Percentiles rank a stretch among this genome's conserved stretches.
phyloP scores from a whole-genome alignment of 2,797 vertebrate genomes.

The Sciaenops ocellatus region DNA sequence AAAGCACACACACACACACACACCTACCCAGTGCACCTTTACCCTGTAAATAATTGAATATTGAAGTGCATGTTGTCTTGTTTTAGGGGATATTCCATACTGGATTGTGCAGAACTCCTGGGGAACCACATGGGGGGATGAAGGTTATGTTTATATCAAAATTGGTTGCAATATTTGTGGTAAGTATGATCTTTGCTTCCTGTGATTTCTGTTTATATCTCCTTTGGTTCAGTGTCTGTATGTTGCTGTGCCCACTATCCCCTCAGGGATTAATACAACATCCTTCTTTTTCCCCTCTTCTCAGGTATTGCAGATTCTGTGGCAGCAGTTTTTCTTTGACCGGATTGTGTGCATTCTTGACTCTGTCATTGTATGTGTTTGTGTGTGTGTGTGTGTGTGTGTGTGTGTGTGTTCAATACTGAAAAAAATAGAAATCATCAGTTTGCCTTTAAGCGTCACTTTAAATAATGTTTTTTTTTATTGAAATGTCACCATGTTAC shows the following conservation, averaged over 20 bases:
- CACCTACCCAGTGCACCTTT: conserved; percentile 12
- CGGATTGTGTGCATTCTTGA: not conserved
- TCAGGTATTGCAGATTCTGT: conserved; percentile 92
- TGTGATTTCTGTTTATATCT: conserved; percentile 24
- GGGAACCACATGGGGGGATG: conserved; percentile 90
- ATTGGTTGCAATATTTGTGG: conserved; percentile 91
- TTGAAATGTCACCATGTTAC: conserved; percentile 49
- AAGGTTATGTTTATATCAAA: conserved; percentile 91
- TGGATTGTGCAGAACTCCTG: conserved; percentile 96
- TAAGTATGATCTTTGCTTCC: conserved; percentile 78
- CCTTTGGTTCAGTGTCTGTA: conserved; percentile 5
- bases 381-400: conserved; percentile 1
- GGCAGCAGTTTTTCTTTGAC: conserved; percentile 87
- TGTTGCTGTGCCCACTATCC: conserved; percentile 12
- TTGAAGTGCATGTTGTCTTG: conserved; percentile 45
- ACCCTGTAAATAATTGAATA: conserved; percentile 59
- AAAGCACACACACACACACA: conserved; percentile 13
- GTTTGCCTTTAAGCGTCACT: conserved; percentile 38
- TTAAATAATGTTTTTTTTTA: conserved; percentile 62
- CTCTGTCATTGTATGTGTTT: conserved; percentile 4
- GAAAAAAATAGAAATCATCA: conserved; percentile 37
- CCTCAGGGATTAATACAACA: conserved; percentile 32
- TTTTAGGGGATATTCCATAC: conserved; percentile 87
- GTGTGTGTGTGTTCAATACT: conserved; percentile 12
- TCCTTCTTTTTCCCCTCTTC: conserved; percentile 32